phyloP scores from a whole-genome alignment of 2,113 vertebrate species.

The Daboia siamensis region DNA sequence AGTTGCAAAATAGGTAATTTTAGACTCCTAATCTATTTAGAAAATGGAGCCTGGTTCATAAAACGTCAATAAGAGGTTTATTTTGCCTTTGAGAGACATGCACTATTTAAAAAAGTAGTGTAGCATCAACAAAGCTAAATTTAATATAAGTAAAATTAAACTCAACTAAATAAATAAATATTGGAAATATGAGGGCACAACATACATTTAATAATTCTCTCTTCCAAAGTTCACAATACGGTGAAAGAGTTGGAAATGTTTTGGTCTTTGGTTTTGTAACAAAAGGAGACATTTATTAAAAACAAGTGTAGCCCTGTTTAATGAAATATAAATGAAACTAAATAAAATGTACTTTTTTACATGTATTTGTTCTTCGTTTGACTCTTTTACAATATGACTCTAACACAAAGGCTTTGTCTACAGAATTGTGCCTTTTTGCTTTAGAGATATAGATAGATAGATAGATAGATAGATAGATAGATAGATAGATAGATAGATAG shows the following conservation, averaged over 20 bases:
- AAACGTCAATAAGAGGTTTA: not conserved
- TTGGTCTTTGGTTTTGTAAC: not conserved
- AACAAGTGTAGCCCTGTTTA: not conserved
- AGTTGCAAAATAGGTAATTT: not conserved
- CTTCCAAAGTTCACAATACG: not conserved
- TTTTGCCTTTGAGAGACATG: not conserved
- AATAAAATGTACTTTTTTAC: not conserved
- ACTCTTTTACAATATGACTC: not conserved
- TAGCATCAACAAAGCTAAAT: not conserved
- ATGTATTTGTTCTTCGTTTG: not conserved
- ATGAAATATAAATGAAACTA: not conserved
- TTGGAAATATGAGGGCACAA: not conserved
- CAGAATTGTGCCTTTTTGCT: not conserved
- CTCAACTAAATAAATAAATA: not conserved
- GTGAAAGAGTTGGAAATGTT: not conserved
- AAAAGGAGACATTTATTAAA: not conserved
- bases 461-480: not conserved
- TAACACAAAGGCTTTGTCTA: not conserved
- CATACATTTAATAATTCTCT: not conserved
- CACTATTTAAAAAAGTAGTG: not conserved
- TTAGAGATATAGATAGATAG: not conserved
- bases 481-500: not conserved
- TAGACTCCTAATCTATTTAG: not conserved
- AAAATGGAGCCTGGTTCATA: not conserved
- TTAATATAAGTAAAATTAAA: not conserved